Evolutionary conservation across 1,140 invertebrate species (phyloP), one percentile per base, ranked within the genome.

Genomic region (Lepidurus couesii): DNA sequence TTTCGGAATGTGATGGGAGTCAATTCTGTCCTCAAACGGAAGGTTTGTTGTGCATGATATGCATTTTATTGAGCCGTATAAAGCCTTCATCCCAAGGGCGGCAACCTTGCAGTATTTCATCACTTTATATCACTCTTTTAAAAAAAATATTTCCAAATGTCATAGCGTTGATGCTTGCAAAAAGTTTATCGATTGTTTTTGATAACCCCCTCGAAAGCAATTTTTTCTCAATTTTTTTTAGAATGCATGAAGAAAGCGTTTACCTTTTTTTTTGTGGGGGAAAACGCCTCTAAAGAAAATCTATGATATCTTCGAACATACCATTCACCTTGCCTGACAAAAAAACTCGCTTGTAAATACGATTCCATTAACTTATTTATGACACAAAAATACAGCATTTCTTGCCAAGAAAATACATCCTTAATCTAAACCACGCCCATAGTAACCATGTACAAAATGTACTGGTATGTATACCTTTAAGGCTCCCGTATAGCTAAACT

Each of bases 141-240:
- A 21, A 16, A 65, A 7, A 13, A 13, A 65, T 21, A n/a, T 21
- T 65, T 16, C 53, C 7, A 65, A 16, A 65, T 65, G 21, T 65
- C 53, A 65, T 65, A 65, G 16, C 53, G 53, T 65, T 65, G 53
- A 65, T 65, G 53, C 53, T 65, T 65, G 53, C 53, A 65, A 65
- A 16, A 34, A 65, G 16, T 65, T 65, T 65, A 65, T 65, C 53
- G 16, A 65, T 65, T 65, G 53, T 65, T 65, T 65, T 65, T 34
- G 34, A 65, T 65, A 65, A 65, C 53, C 53, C 53, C 53, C 8
- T 65, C 34, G 34, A 34, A 34, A 34, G 34, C 34, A 34, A 0
- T 34, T 34, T 34, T 11, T 7, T 16, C 53, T 7, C 4, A 21
- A 47, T 21, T 65, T 65, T 65, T 53, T 9, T 65, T 65, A 7